phyloP scores from a whole-genome alignment of 2,113 vertebrate genomes.

The Gobius niger region DNA sequence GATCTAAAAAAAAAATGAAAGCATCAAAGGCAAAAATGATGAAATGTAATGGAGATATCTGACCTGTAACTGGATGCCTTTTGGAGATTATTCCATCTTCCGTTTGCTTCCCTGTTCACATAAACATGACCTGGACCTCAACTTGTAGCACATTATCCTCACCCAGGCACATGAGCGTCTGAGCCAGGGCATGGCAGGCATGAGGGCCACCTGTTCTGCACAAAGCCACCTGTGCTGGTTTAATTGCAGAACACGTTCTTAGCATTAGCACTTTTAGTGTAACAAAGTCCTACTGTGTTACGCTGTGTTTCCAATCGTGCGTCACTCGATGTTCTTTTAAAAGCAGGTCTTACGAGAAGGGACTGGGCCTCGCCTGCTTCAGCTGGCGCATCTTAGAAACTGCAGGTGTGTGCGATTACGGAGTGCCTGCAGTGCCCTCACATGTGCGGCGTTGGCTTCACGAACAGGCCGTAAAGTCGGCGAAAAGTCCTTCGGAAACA shows the following conservation, averaged over 20 bases:
- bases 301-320: conserved; percentile 62
- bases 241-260: conserved; percentile 41
- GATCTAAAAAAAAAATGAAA: too few relatives aligned
- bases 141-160: too few relatives aligned
- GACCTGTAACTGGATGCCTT: too few relatives aligned
- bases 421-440: conserved; percentile 65
- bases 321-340: conserved; percentile 66
- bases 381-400: conserved; percentile 37
- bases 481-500: conserved; percentile 56
- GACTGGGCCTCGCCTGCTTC: conserved; percentile 58
- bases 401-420: conserved; percentile 76
- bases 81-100: too few relatives aligned
- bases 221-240: conserved; percentile 40
- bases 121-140: too few relatives aligned
- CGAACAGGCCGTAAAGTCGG: conserved; percentile 60
- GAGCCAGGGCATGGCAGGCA: too few relatives aligned
- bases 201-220: not conserved
- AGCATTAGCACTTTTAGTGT: conserved; percentile 45
- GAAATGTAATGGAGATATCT: too few relatives aligned
- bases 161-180: too few relatives aligned
- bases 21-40: too few relatives aligned
- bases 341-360: conserved; percentile 65
- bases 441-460: conserved; percentile 64
- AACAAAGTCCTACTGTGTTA: conserved; percentile 55
- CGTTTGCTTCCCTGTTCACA: too few relatives aligned